Evolutionary conservation across 2,888 invertebrate genomes (phyloP), one percentile per base, ranked within the genome.

Genomic region (Beris morrisii): DNA sequence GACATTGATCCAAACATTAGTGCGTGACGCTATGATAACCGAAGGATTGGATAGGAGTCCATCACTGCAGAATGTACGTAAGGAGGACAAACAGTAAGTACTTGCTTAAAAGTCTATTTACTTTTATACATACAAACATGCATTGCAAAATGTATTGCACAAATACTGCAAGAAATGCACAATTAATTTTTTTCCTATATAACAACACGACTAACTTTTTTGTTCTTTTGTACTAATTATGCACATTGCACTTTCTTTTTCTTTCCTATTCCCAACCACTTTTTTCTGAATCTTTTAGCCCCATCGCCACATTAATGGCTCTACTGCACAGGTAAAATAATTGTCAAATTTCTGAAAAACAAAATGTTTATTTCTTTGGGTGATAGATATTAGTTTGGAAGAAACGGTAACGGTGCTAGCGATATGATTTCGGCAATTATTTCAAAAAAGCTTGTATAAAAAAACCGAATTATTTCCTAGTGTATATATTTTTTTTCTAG

Each of bases 261-360:
- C 74, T 74, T 75, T 70, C 75, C 73, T 73, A 74, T 72, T 75
- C 73, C 73, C 73, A 70, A 38, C 5, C 71, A 72, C 70, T 70
- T 72, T 67, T 70, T 69, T 66, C 55, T 59, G 63, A 69, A 64
- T 64, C 64, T 54, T 57, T n/a, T 90, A 93, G 93, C 92, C 93
- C 93, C 84, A 90, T 94, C 88, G 93, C 92, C 88, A 93, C 91
- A 85, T 91, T 94, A 87, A 92, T 94, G 92, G 92, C 91, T 85
- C 89, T 93, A 81, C 88, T 93, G 81, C 89, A 91, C 89, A 94
- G 94, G 94, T 94, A 94, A 91, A 85, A 85, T 84, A 82, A 79
- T 66, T 69, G 58, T 13, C 22, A 13, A 61, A 59, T 44, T 38
- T 38, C 9, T 7, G 38, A 38, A 38, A 48, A 63, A 54, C 53